Evolutionary conservation across 2,888 invertebrate species (phyloP).

Genomic region (Polyploca ridens): DNA sequence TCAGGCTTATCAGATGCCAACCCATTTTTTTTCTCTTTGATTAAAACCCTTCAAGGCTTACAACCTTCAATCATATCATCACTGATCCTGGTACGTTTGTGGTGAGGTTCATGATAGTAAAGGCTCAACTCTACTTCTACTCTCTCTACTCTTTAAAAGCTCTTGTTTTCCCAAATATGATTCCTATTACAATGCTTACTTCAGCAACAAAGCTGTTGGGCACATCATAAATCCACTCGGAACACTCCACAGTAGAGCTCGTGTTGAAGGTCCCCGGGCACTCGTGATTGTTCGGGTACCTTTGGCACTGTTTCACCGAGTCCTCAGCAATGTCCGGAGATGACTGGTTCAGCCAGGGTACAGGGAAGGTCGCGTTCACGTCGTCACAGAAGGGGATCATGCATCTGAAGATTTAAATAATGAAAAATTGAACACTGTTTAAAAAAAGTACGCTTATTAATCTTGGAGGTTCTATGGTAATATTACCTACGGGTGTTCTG

Average conservation of each 20-base stretch:
- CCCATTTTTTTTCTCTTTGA: no score
- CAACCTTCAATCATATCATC: no score
- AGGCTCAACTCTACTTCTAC: no score
- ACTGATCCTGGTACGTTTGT: no score
- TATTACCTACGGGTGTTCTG: no score
- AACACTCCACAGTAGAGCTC: slow-evolving; percentile 43
- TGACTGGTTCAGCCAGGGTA: slow-evolving; percentile 51
- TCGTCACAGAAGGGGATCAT: slow-evolving; percentile 58
- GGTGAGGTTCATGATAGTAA: no score
- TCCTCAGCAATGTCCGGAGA: slow-evolving; percentile 35
- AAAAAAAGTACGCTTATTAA: no score
- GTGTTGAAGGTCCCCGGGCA: slow-evolving; percentile 42
- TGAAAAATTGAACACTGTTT: background rate
- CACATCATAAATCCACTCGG: slow-evolving; percentile 65
- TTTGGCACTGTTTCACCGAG: slow-evolving; percentile 57
- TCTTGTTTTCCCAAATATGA: no score
- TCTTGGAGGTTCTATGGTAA: no score
- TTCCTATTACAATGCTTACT: slow-evolving; percentile 40
- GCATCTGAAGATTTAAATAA: slow-evolving; percentile 51
- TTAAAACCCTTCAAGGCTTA: no score
- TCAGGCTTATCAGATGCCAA: no score
- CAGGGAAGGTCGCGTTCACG: slow-evolving; percentile 34
- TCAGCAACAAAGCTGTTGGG: slow-evolving; percentile 73
- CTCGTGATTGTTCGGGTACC: slow-evolving; percentile 30
- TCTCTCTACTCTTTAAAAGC: no score